Base-by-base conservation (phyloP, 2,888 invertebrate species). In the Balanococcus diminutus region DNA sequence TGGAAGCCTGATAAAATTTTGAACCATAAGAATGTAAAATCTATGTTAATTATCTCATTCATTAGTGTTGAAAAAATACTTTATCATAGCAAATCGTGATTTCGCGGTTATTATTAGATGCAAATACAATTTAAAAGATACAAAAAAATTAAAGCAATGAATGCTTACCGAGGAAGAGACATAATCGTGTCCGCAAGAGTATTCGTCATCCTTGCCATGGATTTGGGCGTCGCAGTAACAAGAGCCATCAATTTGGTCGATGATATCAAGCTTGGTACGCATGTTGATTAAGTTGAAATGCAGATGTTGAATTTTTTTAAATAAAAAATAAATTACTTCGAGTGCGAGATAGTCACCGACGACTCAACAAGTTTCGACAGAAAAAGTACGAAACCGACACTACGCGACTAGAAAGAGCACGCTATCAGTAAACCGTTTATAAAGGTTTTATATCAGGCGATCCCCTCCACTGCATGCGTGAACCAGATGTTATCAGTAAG, bases 201-300 rank as follows among this genome's bases (percentile, higher is more conserved):
- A 85, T 42, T 46, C 85, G 51, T 85, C 85, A 32, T 85, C 85
- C 79, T 85, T 85, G 28, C 22, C 85, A 72, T 85, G 85, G 8
- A 85, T 79, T 1, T 79, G 5, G 31, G 85, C 79, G 19, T 85
- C 85, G 46, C 85, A 85, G 31, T 85, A 85, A 51, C 85, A 85
- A 31, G 85, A 79, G 42, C 85, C 85, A 32, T 85, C 85, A 28
- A 75, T 79, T 79, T 79, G 75, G 19, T 85, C 85, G 32, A 85
- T 28, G 85, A 85, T 85, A 22, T 85, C 85, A 16, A 79, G 0
- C 46, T 85, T 85, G 2, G 85, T 85, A 39, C 85, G 85, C 85
- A 85, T 85, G 19, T 75, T 85, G 75, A 79, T 1, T 79, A 46
- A 14, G 14, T 16, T 22, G 56, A 2, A 56, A 28, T 67, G 67